Percentiles rank a stretch among this genome's conserved stretches.
These are phyloP conservation scores for Tautogolabrus adspersus DNA, from an alignment of 2,113 vertebrate species.

Conservation along the genomic window DNA sequence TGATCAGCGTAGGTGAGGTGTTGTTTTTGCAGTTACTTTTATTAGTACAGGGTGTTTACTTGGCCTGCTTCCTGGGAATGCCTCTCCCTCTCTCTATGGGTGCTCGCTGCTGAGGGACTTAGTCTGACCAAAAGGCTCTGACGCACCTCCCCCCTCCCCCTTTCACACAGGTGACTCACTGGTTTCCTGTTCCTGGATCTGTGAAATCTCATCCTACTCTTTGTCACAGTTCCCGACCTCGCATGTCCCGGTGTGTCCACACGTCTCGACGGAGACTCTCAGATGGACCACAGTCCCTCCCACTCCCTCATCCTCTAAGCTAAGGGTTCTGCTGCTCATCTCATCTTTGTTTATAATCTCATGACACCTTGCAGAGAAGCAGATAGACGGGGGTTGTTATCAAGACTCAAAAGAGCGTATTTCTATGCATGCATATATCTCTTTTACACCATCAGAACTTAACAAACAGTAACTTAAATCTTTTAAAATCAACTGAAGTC, in stretches of 20 bases:
- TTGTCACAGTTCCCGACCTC: slow-evolving; percentile 33
- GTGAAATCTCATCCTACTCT: slow-evolving; percentile 62
- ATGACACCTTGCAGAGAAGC: slow-evolving; percentile 4
- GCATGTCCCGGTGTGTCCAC: slow-evolving; percentile 29
- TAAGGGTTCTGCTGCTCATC: background rate
- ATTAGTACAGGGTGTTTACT: slow-evolving; percentile 48
- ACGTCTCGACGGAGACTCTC: slow-evolving; percentile 14
- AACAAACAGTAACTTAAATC: background rate
- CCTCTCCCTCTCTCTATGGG: slow-evolving; percentile 36
- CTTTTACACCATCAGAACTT: background rate
- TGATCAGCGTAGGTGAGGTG: slow-evolving; percentile 49
- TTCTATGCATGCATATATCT: background rate
- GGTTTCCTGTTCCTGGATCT: slow-evolving; percentile 65
- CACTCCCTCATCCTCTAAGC: slow-evolving; percentile 20
- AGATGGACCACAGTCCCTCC: slow-evolving; percentile 47
- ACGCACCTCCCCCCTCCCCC: slow-evolving; percentile 54
- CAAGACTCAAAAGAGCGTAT: background rate
- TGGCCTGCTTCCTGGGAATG: slow-evolving; percentile 55
- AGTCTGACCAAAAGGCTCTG: slow-evolving; percentile 72
- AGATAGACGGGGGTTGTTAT: background rate
- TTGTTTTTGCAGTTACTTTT: slow-evolving; percentile 39
- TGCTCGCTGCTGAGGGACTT: slow-evolving; percentile 23
- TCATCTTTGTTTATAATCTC: background rate
- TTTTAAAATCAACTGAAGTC: background rate
- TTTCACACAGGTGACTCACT: slow-evolving; percentile 65